A percentile compares a stretch with the other conserved stretches of the same genome.
Conservation (phyloP, 2,888 invertebrate species). For the Drosophila quinaria region DNA sequence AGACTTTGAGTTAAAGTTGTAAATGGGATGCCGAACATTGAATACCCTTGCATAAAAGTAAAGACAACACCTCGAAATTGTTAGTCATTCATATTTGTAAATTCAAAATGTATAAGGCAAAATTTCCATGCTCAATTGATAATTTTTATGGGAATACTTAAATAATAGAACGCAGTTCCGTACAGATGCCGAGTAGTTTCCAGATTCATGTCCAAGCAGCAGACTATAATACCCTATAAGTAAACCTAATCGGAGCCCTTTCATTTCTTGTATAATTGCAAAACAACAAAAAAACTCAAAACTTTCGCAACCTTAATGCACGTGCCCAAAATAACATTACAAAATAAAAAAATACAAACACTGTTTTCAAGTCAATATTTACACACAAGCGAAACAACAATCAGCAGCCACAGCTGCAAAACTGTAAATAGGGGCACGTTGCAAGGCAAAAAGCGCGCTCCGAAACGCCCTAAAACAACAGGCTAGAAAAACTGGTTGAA, state of each 20-base stretch:
- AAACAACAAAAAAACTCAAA: conserved; percentile 8
- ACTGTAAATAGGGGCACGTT: conserved; percentile 59
- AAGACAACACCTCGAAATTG: not conserved
- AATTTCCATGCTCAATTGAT: not conserved
- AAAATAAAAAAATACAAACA: no score
- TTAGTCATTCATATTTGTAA: no score
- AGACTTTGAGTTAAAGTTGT: conserved; percentile 1
- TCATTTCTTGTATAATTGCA: conserved; percentile 39
- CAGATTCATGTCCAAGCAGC: not conserved
- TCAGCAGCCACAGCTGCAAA: conserved; percentile 38
- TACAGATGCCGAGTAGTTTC: not conserved
- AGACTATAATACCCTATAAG: not conserved
- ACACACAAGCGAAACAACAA: conserved; percentile 16
- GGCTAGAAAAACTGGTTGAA: conserved; percentile 77
- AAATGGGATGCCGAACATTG: not conserved
- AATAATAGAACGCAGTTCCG: not conserved
- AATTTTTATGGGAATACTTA: not conserved
- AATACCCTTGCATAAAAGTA: conserved; percentile 11
- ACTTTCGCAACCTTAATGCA: conserved; percentile 34
- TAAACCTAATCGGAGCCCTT: conserved; percentile 30
- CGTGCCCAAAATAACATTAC: conserved; percentile 38
- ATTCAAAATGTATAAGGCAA: not conserved
- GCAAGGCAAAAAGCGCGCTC: conserved; percentile 37
- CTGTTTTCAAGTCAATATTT: conserved; percentile 48
- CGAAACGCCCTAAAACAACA: conserved; percentile 55